Base-by-base conservation (phyloP, 2,113 vertebrate genomes). In the Fulmarus glacialis region DNA sequence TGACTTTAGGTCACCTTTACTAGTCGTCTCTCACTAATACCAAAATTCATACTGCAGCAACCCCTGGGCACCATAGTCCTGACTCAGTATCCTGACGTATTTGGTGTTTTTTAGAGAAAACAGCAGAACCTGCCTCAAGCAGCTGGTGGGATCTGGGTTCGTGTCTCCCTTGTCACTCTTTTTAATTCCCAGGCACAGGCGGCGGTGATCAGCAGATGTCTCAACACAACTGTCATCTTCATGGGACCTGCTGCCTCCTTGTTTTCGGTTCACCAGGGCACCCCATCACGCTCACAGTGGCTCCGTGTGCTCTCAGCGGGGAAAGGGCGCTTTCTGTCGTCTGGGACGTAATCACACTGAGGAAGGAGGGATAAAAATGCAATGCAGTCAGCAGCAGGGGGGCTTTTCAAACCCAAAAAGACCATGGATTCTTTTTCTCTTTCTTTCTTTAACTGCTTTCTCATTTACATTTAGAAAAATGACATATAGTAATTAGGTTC, bases 381-480 rank as follows among this genome's bases (percentile, higher is more conserved):
- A 82, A 32, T 34, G 15, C 23, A 79, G 40, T 59, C 43, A 81
- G 58, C 27, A 67, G 40, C 26, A 77, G 48, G 40, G 11, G 14
- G 17, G 7, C 15, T 87, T 93, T 88, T 82, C 34, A 90, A 82
- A 66, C 8, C 32, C 43, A 1, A 2, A 29, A 96, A 66, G 71
- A 43, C 30, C 3, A 0, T 53, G 23, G 19, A 26, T 71, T 21
- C 19, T 91, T 87, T 86, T 87, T 48, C 67, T 73, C 32, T 95
- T 75, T 32, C 42, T 74, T 74, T 88, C 52, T 83, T 85, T 82
- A 90, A 89, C 60, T 82, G 30, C 38, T 62, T 96, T 97, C 81
- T 90, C 60, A 82, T 90, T 95, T 97, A 84, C 94, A 88, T 95
- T 97, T 97, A 91, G 63, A 95, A 91, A 97, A 97, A 82, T 89